Conservation (phyloP, 37 sponge, comb jelly and placozoan genomes). For the Tethya wilhelma region DNA sequence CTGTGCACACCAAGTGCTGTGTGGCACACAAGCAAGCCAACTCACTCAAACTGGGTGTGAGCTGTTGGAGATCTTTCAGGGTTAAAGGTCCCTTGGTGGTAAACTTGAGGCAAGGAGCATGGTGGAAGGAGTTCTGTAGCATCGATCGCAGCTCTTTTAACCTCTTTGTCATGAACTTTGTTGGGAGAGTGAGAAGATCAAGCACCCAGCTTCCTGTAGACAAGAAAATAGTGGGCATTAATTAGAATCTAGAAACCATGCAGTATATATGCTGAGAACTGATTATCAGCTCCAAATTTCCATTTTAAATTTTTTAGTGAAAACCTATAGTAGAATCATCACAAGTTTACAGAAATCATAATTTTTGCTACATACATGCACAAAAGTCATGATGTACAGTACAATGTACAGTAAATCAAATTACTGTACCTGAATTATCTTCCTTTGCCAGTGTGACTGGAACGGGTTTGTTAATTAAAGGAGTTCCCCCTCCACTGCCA, state of each 20-base stretch:
- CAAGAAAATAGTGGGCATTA: neutral
- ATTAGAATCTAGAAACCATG: neutral
- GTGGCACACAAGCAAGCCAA: too few relatives aligned
- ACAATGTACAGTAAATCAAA: neutral
- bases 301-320: neutral
- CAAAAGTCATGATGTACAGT: too few relatives aligned
- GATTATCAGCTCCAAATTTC: neutral
- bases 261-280: neutral
- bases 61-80: constrained; percentile 71
- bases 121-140: constrained; percentile 57
- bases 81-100: constrained; percentile 71
- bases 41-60: constrained; percentile 68
- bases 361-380: neutral
- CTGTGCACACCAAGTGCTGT: too few relatives aligned
- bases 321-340: neutral
- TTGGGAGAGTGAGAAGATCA: constrained; percentile 55
- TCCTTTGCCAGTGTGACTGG: constrained; percentile 50
- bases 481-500: constrained; percentile 7
- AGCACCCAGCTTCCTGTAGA: constrained; percentile 58
- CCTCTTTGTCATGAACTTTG: constrained; percentile 59
- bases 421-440: constrained; percentile 64
- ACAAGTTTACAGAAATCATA: neutral
- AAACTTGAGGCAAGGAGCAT: constrained; percentile 58
- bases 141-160: constrained; percentile 56
- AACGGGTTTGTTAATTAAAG: neutral